These are phyloP conservation scores for Fundulus diaphanus DNA, from an alignment of 2,797 vertebrate species.

Conservation along the genomic window DNA sequence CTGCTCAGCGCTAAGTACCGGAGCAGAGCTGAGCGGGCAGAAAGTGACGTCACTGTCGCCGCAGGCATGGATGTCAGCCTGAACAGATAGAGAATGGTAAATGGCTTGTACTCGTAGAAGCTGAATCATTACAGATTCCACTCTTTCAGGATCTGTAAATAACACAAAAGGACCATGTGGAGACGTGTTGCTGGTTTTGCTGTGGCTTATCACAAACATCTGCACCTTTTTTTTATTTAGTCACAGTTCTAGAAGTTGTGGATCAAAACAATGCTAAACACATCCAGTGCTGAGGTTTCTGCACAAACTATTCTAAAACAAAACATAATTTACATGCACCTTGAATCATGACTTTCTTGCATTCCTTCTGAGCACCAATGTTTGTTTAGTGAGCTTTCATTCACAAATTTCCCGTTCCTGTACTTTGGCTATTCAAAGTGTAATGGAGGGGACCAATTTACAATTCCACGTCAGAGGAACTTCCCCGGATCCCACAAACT, in stretches of 20 bases:
- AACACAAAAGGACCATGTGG: too few relatives aligned
- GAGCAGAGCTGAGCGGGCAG: too few relatives aligned
- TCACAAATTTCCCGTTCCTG: constrained; percentile 26
- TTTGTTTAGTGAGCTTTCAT: constrained; percentile 29
- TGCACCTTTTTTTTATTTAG: neutral
- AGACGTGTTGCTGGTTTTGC: too few relatives aligned
- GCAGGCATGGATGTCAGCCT: too few relatives aligned
- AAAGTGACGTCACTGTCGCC: too few relatives aligned
- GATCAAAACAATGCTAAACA: neutral
- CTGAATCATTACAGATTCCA: too few relatives aligned
- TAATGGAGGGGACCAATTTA: constrained; percentile 40
- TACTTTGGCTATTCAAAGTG: constrained; percentile 37
- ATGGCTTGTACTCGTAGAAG: too few relatives aligned
- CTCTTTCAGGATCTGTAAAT: too few relatives aligned
- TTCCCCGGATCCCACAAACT: constrained; percentile 37
- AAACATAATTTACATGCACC: neutral
- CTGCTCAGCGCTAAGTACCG: too few relatives aligned
- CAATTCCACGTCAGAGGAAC: constrained; percentile 31
- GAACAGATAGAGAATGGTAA: too few relatives aligned
- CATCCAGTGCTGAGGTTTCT: neutral
- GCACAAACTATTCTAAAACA: neutral
- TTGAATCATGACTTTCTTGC: constrained; percentile 11
- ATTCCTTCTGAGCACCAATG: neutral
- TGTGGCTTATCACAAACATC: too few relatives aligned
- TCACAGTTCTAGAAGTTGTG: neutral